These are phyloP conservation scores for Apamea epomidion DNA, from an alignment of 2,888 invertebrate species.

Conservation along the genomic window DNA sequence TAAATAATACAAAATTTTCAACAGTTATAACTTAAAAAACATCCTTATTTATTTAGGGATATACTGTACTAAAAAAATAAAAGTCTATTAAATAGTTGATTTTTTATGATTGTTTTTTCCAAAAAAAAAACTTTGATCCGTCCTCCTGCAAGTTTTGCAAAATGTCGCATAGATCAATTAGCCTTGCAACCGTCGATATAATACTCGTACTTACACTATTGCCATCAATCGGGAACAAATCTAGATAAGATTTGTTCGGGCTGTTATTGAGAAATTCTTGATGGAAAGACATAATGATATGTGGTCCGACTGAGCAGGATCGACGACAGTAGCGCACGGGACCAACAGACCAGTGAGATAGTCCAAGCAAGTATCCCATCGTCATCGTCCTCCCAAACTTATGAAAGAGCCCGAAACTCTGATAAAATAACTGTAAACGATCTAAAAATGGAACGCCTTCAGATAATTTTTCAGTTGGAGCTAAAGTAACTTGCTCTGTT, in stretches of 20 bases:
- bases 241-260: too few species aligned
- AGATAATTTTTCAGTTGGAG: constrained; percentile 49
- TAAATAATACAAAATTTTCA: too few species aligned
- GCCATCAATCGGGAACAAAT: not conserved
- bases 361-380: not conserved
- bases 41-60: too few species aligned
- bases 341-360: not conserved
- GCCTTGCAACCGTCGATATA: too few species aligned
- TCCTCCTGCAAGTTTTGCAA: too few species aligned
- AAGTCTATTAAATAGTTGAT: too few species aligned
- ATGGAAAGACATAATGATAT: not conserved
- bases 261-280: not conserved
- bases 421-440: constrained; percentile 49
- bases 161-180: too few species aligned
- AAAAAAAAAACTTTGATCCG: too few species aligned
- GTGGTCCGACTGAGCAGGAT: not conserved
- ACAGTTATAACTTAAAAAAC: too few species aligned
- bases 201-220: too few species aligned
- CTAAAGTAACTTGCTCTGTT: constrained; percentile 52
- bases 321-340: not conserved
- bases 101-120: too few species aligned
- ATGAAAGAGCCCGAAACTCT: constrained; percentile 12
- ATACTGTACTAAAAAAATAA: too few species aligned
- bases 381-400: constrained; percentile 4
- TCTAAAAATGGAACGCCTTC: constrained; percentile 8